Conservation (phyloP, 1,140 invertebrate species). For the Hyles vespertilio region DNA sequence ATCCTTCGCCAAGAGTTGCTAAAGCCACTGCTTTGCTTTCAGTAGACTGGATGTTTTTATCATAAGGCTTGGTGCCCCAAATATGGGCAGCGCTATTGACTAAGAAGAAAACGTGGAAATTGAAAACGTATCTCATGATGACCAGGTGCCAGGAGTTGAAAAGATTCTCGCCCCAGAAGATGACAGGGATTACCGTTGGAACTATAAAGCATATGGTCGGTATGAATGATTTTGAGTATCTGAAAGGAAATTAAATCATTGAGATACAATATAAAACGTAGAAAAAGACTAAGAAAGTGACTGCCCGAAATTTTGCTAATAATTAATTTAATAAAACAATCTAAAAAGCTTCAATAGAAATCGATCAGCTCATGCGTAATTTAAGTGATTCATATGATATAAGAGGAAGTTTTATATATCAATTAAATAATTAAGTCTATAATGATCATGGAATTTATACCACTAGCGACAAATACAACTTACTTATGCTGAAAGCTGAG, state of each 20-base stretch:
- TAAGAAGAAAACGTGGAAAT: slow-evolving; percentile 83
- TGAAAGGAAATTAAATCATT: slow-evolving; percentile 3
- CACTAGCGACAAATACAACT: neutral
- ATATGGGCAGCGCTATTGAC: slow-evolving; percentile 85
- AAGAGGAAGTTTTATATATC: too few species aligned
- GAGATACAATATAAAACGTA: neutral
- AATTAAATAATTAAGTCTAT: too few species aligned
- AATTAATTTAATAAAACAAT: too few species aligned
- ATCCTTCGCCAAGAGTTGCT: slow-evolving; percentile 85
- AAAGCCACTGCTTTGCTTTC: slow-evolving; percentile 12
- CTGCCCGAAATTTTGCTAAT: too few species aligned
- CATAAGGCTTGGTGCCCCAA: slow-evolving; percentile 80
- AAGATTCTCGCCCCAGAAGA: slow-evolving; percentile 87
- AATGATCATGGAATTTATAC: too few species aligned
- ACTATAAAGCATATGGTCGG: slow-evolving; percentile 32
- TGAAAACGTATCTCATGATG: slow-evolving; percentile 81
- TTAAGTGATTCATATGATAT: too few species aligned
- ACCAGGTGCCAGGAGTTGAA: slow-evolving; percentile 64
- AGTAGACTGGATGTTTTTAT: slow-evolving; percentile 58
- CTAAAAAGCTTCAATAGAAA: too few species aligned
- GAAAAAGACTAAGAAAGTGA: too few species aligned
- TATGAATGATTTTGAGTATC: slow-evolving; percentile 17
- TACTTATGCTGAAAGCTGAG: slow-evolving; percentile 16
- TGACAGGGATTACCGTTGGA: slow-evolving; percentile 87
- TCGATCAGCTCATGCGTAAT: too few species aligned